Base-by-base conservation (phyloP, 2,113 vertebrate species). In the Oenanthe oenanthe region DNA sequence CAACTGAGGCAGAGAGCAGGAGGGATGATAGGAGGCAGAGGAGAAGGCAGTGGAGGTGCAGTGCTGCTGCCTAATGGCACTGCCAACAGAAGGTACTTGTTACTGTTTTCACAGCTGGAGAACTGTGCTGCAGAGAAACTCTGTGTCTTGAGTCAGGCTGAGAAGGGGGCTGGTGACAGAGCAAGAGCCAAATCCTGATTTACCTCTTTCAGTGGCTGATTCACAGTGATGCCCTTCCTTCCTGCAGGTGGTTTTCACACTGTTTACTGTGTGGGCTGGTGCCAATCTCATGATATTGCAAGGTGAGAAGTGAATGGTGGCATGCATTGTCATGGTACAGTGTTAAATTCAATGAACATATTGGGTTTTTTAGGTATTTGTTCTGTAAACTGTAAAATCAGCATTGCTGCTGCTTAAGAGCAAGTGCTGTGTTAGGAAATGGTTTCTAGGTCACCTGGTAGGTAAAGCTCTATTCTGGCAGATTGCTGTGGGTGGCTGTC, bases 381-480 rank as follows among this genome's bases (percentile, higher is more conserved):
- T 48, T 86, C 63, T 74, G 2, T 74, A 13, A 73, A 50, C 43
- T 54, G 19, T 73, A 18, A 91, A 88, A 79, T 76, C 50, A 45
- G 48, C 63, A 12, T 8, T 56, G 38, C 32, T 84, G 51, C 78
- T 61, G 63, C 70, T 70, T 62, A 66, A 74, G 67, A 76, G 56
- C 45, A 76, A 62, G 51, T 47, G 22, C 21, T 79, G 15, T 66
- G 42, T 54, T 53, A 60, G 48, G 75, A 88, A 66, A 51, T 34
- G 56, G 31, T 88, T 92, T 91, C 54, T 76, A 73, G 89, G 90
- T 85, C 87, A 83, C 42, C n/a, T 92, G 60, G 54, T 62, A 88
- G 63, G 60, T 89, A 48, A 77, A 70, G 75, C 24, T 47, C 91
- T 94, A 17, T 58, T 73, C 54, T 83, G 62, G 50, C 28, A 72